phyloP scores from a whole-genome alignment of 1,140 invertebrate species.

The Drosophila littoralis region DNA sequence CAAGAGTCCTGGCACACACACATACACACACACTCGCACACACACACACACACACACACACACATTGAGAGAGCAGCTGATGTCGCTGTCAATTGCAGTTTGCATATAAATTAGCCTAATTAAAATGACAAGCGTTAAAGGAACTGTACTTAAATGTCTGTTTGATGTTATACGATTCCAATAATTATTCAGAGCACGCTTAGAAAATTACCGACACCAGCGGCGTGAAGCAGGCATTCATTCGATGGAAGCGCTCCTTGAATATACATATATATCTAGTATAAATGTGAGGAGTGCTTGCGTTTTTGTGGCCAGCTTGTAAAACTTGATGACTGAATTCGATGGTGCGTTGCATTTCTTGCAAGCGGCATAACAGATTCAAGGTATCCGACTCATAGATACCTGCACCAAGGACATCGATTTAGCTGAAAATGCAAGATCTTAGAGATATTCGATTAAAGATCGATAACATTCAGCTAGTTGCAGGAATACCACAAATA shows the following conservation, averaged over 20 bases:
- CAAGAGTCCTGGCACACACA: neutral
- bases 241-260: neutral
- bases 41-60: neutral
- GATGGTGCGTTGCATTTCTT: conserved; percentile 25
- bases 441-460: neutral
- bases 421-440: no score
- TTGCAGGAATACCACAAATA: no score
- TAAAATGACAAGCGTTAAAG: conserved; percentile 62
- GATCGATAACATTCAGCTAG: no score
- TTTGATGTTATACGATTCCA: conserved; percentile 40
- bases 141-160: conserved; percentile 42
- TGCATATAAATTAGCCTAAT: conserved; percentile 70
- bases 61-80: neutral
- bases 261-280: neutral
- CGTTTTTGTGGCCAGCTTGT: conserved; percentile 12
- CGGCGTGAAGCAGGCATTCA: neutral
- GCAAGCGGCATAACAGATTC: neutral
- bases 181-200: conserved; percentile 31
- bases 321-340: conserved; percentile 43
- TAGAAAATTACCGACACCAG: neutral
- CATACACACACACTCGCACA: neutral
- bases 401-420: neutral
- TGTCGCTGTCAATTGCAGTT: conserved; percentile 52
- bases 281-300: neutral
- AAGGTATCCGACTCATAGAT: neutral